Base-by-base conservation (phyloP, 2,797 vertebrate species). In the Ibycter americanus region DNA sequence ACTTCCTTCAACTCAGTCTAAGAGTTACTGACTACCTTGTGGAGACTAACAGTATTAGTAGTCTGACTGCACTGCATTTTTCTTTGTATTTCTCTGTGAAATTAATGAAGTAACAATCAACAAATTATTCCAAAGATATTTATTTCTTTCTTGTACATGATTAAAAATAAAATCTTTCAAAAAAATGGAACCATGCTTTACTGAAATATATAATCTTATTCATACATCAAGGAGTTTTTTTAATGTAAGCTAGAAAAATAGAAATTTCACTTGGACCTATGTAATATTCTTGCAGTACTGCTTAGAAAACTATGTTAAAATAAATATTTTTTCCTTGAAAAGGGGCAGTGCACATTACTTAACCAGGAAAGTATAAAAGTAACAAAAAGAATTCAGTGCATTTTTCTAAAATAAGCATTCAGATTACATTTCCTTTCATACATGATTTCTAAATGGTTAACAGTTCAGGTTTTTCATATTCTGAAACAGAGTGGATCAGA, bases 181-280 rank as follows among this genome's bases (percentile, higher is more conserved):
- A 92, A 86, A 84, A 42, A 74, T 12, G 4, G 8, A 83, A 83
- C 0, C 2, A 56, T 4, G 44, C 9, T 72, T 89, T n/a, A 73
- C 18, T 62, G 36, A 93, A 82, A 94, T 81, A 83, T 4, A 85
- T 9, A 0, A 52, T 62, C 52, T 72, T 63, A 87, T 59, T 90
- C 17, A 71, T 54, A 83, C 4, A 81, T 51, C 12, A 87, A 82
- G 14, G 0, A 2, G 40, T 84, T 94, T 89, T 77, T 44, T 44
- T 13, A 63, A 81, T 44, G 16, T 25, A 85, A 84, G 21, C 7
- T 93, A 95, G 52, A 96, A 96, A 96, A 96, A 89, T 82, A 96
- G 42, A 94, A 85, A 91, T 90, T 87, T 71, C 9, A 81, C 65
- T 65, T 89, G 76, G 72, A 87, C 38, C 52, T 74, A 34, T 20